Evolutionary conservation across 2,888 invertebrate genomes (phyloP), one percentile per base, ranked within the genome.

Genomic region (Pomacea canaliculata): DNA sequence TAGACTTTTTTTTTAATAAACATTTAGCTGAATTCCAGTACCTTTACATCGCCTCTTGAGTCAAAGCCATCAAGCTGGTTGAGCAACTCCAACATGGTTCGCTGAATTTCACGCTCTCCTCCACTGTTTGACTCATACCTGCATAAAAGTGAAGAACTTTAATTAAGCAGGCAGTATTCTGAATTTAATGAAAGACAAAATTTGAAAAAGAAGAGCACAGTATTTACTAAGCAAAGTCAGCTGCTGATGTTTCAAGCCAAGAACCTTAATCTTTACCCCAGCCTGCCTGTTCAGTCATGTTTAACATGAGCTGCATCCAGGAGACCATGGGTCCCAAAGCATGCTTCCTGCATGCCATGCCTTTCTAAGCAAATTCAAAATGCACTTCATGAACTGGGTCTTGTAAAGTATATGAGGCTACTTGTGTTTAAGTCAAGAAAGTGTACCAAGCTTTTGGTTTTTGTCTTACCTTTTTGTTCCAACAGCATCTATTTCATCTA

Each of bases 401-500:
- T 37, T 37, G 37, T 37, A 37, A 37, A 56, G 16, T 56, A 56
- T 56, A 8, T 4, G 8, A 56, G 51, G 10, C 51, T 37, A 37
- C 37, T 3, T 37, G 37, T 5, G 5, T 37, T 37, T 37, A 37
- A 37, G 5, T 37, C 37, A 37, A 37, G 37, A 37, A 37, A 37
- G 37, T 5, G 5, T 37, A 37, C 37, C 37, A 37, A 37, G 37
- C 37, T 37, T 37, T 37, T 37, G 37, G 37, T 5, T 37, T 5
- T 37, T 37, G 5, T 60, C 79, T 76, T 73, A 89, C 89, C 93
- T 94, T 92, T 99, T 99, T 10, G 98, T 99, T 77, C 99, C 99
- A 19, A 99, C 97, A 51, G 99, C 99, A 93, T 99, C 99, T 87
- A 99, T 99, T 93, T 99, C 99, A 93, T 99, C 99, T 86, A 99